A percentile compares a stretch with the other conserved stretches of the same genome.
These are phyloP conservation scores for Neodiprion virginianus DNA, from an alignment of 1,140 invertebrate genomes.

Conservation along the genomic window DNA sequence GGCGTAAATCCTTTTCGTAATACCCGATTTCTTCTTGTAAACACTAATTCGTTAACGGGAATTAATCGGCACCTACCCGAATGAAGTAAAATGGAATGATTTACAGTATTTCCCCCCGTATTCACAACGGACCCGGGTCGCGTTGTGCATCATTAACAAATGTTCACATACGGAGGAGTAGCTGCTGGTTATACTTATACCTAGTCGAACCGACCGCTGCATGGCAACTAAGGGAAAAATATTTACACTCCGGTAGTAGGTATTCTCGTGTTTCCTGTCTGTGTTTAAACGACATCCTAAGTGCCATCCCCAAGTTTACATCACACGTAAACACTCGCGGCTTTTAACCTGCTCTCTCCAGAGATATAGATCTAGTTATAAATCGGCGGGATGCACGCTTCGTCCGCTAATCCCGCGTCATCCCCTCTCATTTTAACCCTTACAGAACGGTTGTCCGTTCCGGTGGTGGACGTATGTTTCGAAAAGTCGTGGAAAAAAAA, in stretches of 20 bases:
- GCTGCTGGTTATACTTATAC: conserved; percentile 20
- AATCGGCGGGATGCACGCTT: no score
- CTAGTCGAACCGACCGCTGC: conserved; percentile 41
- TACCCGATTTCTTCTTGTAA: no score
- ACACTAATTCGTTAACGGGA: no score
- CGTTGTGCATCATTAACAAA: conserved; percentile 43
- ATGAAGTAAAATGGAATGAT: neutral
- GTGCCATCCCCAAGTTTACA: conserved; percentile 52
- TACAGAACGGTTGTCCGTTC: no score
- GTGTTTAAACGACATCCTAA: conserved; percentile 60
- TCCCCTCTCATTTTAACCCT: no score
- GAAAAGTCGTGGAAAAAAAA: no score
- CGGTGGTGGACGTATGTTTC: no score
- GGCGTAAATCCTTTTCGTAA: no score
- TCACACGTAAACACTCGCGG: conserved; percentile 47
- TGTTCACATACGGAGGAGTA: conserved; percentile 43
- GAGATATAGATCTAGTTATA: no score
- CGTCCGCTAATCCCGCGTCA: no score
- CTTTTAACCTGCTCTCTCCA: conserved; percentile 4
- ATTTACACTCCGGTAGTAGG: conserved; percentile 47
- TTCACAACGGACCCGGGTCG: neutral
- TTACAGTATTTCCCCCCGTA: neutral
- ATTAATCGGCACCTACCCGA: no score
- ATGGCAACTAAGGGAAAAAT: conserved; percentile 52
- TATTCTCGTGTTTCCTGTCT: conserved; percentile 59